Evolutionary conservation across 2,888 invertebrate species (phyloP), one percentile per base, ranked within the genome.

Genomic region (Strigamia crassipes): DNA sequence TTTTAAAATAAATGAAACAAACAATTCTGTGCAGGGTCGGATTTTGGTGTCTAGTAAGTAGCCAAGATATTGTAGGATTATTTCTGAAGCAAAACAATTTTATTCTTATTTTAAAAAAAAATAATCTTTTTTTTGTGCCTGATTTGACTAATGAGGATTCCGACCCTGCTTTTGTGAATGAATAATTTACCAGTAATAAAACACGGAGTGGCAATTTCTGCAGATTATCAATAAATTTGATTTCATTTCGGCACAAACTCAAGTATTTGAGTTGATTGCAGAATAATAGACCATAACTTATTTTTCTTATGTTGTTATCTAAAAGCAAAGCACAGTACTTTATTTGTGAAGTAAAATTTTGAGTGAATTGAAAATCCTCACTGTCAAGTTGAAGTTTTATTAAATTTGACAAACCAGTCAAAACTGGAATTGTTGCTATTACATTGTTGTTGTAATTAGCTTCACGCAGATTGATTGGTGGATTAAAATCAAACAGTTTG

Each of bases 371-470:
- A 31, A 46, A 13, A n/a, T 21, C 8, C 13, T 21, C 51, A 80
- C 80, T 6, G 3, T 51, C 80, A 12, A 80, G 80, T 21, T 51
- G 80, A 27, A 80, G 46, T 46, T 80, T 51, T 13, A 6, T 80
- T 18, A 80, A 23, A 27, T 21, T 46, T 0, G 5, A 51, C 3
- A 21, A 51, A 42, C 51, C 15, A 15, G 27, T n/a, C 21, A 80
- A 80, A 42, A 23, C 23, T 10, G 80, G 51, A 51, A 80, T 80
- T 8, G 12, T 27, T 27, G 23, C 13, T 13, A 80, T 10, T 3
- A 80, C n/a, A 80, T 80, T 80, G 31, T 80, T 51, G 31, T 31
- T 42, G 31, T 42, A 80, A 31, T 42, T 31, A 23, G 80, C 80
- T 46, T 80, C 46, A 2, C 80, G 46, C 10, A 80, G 31, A 15